Evolutionary conservation across 1,140 invertebrate species (phyloP), one percentile per base, ranked within the genome.

Genomic region (Acromyrmex heyeri): DNA sequence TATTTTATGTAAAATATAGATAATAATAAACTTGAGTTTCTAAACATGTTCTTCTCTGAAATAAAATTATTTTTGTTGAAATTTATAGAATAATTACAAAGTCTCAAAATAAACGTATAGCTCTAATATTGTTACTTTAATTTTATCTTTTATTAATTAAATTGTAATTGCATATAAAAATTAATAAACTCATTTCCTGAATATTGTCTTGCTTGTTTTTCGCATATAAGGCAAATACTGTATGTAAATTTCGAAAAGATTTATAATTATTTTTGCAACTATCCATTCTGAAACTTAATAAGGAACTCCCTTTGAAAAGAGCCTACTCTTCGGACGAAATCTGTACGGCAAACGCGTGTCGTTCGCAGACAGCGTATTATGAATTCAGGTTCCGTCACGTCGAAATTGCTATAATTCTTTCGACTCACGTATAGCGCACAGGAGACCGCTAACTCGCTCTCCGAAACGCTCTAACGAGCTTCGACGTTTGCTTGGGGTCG

Each of bases 321-420:
- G 61, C n/a, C 62, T 38, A 64, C n/a, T 78, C 24, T 27, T 78
- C 38, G 1, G 12, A 16, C 27, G 34, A 59, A 75, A 87, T 85
- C 78, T 59, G 87, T 86, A 88, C 69, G 34, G n/a, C 53, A 81
- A 69, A 81, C 87, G 69, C 67, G 79, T 57, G 70, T 48, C 75
- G 30, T 91, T 87, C 90, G 85, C 64, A 79, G 87, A 88, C 87
- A 85, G 18, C 7, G 14, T 75, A 78, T 91, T 89, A 88, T n/a
- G 50, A 72, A 92, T 92, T 91, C 91, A 72, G 75, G 64, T 53
- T 67, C 53, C 82, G 86, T 85, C 78, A 67, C 82, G 82, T 67
- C 82, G 89, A 92, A 94, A 94, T 94, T 94, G 91, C 93, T 87
- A 92, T 94, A 92, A 94, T 94, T 94, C 91, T 94, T 94, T 92